Evolutionary conservation across 1,140 invertebrate genomes (phyloP).

Genomic region (fruit fly (Drosophila melanogaster)): DNA sequence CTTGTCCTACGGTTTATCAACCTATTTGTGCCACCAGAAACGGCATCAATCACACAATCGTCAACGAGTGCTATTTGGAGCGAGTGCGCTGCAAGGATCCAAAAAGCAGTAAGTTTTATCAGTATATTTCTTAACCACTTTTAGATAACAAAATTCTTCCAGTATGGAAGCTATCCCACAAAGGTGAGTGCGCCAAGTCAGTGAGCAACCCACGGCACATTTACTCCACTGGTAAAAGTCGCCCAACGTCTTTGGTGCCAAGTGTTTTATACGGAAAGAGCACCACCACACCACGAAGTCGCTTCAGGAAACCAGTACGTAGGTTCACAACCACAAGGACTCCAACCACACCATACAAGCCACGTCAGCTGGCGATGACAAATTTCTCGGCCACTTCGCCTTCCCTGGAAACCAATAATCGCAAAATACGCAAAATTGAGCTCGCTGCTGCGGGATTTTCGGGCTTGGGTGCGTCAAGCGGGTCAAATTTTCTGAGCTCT

Average conservation of each 20-base stretch:
- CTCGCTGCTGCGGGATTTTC: background rate
- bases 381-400: conserved; percentile 7
- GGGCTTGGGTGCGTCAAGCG: background rate
- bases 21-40: conserved; percentile 71
- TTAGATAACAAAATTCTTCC: background rate
- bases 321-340: conserved; percentile 7
- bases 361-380: conserved; percentile 9
- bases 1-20: conserved; percentile 57
- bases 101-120: conserved; percentile 42
- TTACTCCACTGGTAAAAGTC: conserved; percentile 2
- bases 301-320: background rate
- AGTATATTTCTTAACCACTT: too few relatives aligned
- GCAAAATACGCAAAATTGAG: conserved; percentile 67
- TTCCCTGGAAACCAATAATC: conserved; percentile 50
- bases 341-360: background rate
- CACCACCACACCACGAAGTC: background rate
- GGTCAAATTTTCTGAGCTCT: background rate
- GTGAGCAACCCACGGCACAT: background rate
- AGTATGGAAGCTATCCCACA: conserved; percentile 60
- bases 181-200: conserved; percentile 45
- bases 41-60: conserved; percentile 67
- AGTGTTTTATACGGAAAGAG: conserved; percentile 22
- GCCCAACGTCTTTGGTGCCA: conserved; percentile 15
- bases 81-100: conserved; percentile 71
- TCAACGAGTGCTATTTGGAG: conserved; percentile 74